These are phyloP conservation scores for Caenorhabditis sp. DNA, from an alignment of 2,888 invertebrate species.

Conservation along the genomic window DNA sequence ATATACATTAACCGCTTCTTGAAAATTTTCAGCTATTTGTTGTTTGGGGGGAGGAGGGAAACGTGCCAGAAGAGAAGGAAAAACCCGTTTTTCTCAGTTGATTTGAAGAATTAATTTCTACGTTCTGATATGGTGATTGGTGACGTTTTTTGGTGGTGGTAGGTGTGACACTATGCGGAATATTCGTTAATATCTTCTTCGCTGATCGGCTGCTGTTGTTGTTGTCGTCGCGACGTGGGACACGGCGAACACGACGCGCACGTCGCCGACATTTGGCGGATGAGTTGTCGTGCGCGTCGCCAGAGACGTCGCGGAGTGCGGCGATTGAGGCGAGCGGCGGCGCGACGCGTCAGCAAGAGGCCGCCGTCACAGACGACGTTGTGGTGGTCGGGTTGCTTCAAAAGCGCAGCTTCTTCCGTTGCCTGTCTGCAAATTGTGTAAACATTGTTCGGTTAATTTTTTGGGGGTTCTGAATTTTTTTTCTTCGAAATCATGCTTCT, in stretches of 20 bases:
- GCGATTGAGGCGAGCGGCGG: constrained; percentile 26
- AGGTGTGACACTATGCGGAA: too few relatives aligned
- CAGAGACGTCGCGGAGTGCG: constrained; percentile 32
- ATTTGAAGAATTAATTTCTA: constrained; percentile 1
- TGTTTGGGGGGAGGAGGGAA: too few relatives aligned
- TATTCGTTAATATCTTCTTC: too few relatives aligned
- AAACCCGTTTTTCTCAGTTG: too few relatives aligned
- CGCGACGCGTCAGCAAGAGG: neutral
- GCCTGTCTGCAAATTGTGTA: constrained; percentile 12
- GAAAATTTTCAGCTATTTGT: too few relatives aligned
- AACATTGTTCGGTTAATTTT: neutral
- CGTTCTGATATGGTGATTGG: constrained; percentile 13
- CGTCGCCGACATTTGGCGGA: too few relatives aligned
- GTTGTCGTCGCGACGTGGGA: constrained; percentile 25
- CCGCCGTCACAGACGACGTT: neutral
- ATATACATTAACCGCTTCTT: constrained; percentile 2
- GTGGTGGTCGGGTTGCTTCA: constrained; percentile 22
- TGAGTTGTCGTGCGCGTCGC: too few relatives aligned
- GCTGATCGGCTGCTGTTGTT: too few relatives aligned
- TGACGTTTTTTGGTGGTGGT: too few relatives aligned
- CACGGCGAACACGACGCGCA: constrained; percentile 25
- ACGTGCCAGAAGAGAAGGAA: too few relatives aligned
- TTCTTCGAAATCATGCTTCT: too few relatives aligned
- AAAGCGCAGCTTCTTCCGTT: constrained; percentile 27
- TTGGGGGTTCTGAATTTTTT: too few relatives aligned